Conservation (phyloP, 2,113 vertebrate genomes). For the Cardinalis cardinalis region DNA sequence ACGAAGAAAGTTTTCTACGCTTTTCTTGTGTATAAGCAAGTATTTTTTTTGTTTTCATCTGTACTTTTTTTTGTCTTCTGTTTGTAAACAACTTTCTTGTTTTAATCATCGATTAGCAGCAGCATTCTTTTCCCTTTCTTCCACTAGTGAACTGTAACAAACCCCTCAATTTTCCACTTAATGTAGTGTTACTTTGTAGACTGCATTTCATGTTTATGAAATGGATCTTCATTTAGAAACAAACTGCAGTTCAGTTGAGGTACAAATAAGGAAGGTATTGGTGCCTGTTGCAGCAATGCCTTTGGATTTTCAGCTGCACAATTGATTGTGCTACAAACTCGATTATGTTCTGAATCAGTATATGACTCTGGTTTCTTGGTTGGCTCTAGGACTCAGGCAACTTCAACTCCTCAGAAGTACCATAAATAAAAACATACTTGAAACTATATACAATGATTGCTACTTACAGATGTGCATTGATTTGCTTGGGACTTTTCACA, state of each 20-base stretch:
- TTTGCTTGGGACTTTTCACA: conserved; percentile 35
- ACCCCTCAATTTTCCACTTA: neutral
- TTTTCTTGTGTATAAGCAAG: neutral
- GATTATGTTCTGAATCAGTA: neutral
- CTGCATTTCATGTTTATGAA: neutral
- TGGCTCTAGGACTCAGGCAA: neutral
- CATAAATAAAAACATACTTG: neutral
- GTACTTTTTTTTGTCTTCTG: neutral
- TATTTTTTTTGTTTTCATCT: neutral
- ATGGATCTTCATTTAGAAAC: neutral
- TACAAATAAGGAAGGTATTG: neutral
- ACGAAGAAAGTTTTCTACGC: neutral
- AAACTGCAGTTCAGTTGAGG: neutral
- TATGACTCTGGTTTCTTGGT: neutral
- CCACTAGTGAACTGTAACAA: neutral
- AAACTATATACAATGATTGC: neutral
- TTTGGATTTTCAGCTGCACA: conserved; percentile 1
- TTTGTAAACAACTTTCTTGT: neutral
- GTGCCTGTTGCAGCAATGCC: neutral
- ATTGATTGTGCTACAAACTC: neutral
- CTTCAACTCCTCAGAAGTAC: neutral
- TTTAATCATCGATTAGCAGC: neutral
- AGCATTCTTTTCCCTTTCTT: neutral
- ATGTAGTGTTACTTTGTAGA: neutral
- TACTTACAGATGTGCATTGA: conserved; percentile 12